phyloP scores from a whole-genome alignment of 92 coral and sea anemone species.

The Virgularia gustaviana region DNA sequence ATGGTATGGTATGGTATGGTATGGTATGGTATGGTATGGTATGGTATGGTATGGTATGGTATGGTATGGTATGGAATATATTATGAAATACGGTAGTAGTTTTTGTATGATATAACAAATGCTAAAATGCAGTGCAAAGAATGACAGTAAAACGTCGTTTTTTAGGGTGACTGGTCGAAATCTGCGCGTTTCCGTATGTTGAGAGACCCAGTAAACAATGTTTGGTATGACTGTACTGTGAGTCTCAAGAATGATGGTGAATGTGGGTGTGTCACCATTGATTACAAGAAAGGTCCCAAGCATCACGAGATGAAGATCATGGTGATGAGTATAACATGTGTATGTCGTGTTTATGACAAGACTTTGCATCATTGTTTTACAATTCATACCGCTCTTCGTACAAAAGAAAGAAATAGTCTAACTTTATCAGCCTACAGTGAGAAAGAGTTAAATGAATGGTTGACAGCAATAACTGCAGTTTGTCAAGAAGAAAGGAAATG shows the following conservation, averaged over 20 bases:
- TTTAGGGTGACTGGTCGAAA: conserved; percentile 86
- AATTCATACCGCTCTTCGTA: conserved; percentile 64
- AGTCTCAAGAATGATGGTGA: conserved; percentile 64
- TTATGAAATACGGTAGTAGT: too few species aligned
- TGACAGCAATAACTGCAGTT: conserved; percentile 60
- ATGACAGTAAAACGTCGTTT: neutral
- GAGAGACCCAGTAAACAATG: conserved; percentile 54
- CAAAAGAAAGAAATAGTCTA: conserved; percentile 71
- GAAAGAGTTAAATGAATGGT: conserved; percentile 91
- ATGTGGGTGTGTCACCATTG: conserved; percentile 60
- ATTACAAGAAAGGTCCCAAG: conserved; percentile 62
- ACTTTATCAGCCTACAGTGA: conserved; percentile 60
- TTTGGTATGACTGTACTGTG: conserved; percentile 79
- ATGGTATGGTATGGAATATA: too few species aligned
- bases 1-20: too few species aligned
- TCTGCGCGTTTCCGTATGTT: conserved; percentile 69
- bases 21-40: too few species aligned
- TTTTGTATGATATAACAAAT: too few species aligned
- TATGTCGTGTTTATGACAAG: conserved; percentile 62
- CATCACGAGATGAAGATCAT: conserved; percentile 70
- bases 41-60: too few species aligned
- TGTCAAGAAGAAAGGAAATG: conserved; percentile 60
- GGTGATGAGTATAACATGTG: conserved; percentile 69
- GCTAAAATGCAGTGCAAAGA: too few species aligned
- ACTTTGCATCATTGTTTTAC: conserved; percentile 81